Evolutionary conservation across 2,113 vertebrate genomes (phyloP), one percentile per base, ranked within the genome.

Genomic region (Scomber japonicus): DNA sequence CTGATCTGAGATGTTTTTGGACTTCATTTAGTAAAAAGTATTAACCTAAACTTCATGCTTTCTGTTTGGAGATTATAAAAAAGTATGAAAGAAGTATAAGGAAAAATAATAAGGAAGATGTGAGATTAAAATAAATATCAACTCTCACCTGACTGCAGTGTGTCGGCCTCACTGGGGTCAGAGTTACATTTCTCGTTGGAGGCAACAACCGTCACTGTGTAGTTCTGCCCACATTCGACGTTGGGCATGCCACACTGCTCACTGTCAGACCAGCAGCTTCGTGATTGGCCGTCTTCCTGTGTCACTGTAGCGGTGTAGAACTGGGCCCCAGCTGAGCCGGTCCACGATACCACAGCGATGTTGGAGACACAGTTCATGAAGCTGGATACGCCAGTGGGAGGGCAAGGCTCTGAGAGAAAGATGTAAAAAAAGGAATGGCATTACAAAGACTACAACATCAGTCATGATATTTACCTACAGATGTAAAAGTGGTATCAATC

Each of bases 341-440:
- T 71, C 95, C 95, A 95, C 1, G 84, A 85, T 21, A 95, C 86
- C 68, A 87, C 76, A 0, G 86, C 93, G 0, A 94, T 94, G 89
- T 92, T 94, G 21, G 92, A 82, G 40, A 91, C 6, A 62, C 95
- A 95, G 88, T 94, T 89, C 86, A 94, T 89, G 51, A 30, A 68
- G 68, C 91, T 92, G 66, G 61, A 48, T 54, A 95, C 78, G 2
- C 2, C 6, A 0, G 86, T 88, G 50, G 94, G 92, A 0, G 88
- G 72, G 63, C 94, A 95, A 7, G 94, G 94, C 54, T 83, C 95
- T 96, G 80, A 8, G 70, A 50, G 44, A 54, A 7, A 4, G 19
- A 62, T 8, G 35, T 31, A 60, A 7, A 60, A 27, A 27, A 27
- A 27, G 24, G 24, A 3, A 27, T 27, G 24, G 24, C 24, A 27